Evolutionary conservation across 2,113 vertebrate genomes (phyloP).

Genomic region (Apodemus speciosus): DNA sequence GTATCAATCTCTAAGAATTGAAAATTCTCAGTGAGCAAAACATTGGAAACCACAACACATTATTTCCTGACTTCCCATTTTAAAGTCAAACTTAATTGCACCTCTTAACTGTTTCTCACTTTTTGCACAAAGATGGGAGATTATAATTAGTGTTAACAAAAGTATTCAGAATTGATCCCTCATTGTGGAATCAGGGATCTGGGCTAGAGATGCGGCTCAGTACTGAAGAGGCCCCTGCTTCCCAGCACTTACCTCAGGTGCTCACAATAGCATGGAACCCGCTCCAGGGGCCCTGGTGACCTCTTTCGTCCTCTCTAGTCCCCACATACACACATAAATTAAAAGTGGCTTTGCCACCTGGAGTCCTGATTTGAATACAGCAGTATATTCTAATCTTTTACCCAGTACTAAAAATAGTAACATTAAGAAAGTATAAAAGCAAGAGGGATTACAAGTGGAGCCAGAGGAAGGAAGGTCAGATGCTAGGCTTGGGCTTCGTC

Average conservation of each 20-base stretch:
- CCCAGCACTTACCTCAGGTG: neutral
- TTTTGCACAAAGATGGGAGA: slow-evolving; percentile 26
- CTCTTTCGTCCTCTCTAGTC: neutral
- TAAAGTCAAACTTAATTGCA: slow-evolving; percentile 44
- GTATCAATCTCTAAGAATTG: slow-evolving; percentile 9
- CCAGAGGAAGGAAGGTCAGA: neutral
- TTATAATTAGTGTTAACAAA: neutral
- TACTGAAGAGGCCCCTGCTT: neutral
- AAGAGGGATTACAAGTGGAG: neutral
- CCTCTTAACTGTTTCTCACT: slow-evolving; percentile 23
- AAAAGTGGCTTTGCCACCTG: neutral
- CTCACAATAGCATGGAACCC: neutral
- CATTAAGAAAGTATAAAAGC: neutral
- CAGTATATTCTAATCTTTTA: slow-evolving; percentile 17
- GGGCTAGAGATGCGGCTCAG: neutral
- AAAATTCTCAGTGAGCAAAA: slow-evolving; percentile 20
- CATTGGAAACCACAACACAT: slow-evolving; percentile 21
- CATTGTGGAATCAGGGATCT: slow-evolving; percentile 37
- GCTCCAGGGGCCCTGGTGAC: neutral
- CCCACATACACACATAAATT: neutral
- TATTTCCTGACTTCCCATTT: slow-evolving; percentile 26
- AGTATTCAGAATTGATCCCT: slow-evolving; percentile 38
- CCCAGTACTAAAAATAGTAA: neutral
- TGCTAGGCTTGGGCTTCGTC: neutral
- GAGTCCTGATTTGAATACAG: slow-evolving; percentile 23